A percentile compares a stretch with the other conserved stretches of the same genome.
Evolutionary conservation across 2,797 vertebrate species (phyloP).

Genomic region (Balearica regulorum): DNA sequence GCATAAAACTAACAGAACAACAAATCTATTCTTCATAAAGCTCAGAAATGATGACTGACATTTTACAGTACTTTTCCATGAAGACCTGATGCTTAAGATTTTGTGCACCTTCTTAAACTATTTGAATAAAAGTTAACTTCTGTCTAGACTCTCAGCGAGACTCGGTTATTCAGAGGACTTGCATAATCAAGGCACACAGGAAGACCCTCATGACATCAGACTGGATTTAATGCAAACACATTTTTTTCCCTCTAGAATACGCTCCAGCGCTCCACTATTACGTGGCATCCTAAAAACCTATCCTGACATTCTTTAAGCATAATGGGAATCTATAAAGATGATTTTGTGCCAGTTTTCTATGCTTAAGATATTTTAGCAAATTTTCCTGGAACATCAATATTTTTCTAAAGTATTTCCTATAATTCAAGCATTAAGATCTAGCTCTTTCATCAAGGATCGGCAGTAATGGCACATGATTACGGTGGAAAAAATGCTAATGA

Average conservation of each 20-base stretch:
- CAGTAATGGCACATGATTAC: neutral
- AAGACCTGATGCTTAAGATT: neutral
- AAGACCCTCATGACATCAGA: neutral
- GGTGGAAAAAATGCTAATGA: neutral
- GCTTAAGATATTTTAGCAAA: neutral
- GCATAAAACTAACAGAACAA: neutral
- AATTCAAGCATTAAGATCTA: neutral
- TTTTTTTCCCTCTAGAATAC: neutral
- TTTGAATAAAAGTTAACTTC: neutral
- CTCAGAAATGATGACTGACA: neutral
- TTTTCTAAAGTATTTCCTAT: neutral
- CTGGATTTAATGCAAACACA: neutral
- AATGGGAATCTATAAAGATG: neutral
- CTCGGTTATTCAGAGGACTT: neutral
- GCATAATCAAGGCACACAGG: accelerated
- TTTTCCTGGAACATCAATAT: neutral
- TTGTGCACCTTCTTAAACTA: neutral
- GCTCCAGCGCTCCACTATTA: neutral
- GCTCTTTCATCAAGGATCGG: neutral
- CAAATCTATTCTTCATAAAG: neutral
- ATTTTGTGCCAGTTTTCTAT: neutral
- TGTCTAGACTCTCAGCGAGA: neutral
- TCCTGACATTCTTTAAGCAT: neutral
- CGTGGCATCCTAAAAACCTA: neutral
- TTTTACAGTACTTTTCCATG: neutral